Percentiles rank a stretch among this genome's conserved stretches.
Evolutionary conservation across 2,888 invertebrate genomes (phyloP).

Genomic region (Tenthredo notha): DNA sequence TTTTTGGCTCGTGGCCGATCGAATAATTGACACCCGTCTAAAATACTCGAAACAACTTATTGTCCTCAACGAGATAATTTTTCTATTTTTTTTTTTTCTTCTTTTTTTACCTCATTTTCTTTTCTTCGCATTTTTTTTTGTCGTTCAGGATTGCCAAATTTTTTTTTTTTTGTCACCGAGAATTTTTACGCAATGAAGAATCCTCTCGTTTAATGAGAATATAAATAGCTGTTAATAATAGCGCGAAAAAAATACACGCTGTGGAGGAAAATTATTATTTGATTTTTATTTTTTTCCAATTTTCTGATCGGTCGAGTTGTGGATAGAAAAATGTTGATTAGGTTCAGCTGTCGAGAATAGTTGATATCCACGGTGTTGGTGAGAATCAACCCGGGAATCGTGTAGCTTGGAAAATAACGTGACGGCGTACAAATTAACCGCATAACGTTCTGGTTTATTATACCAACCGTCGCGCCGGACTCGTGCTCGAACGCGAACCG

Average conservation of each 20-base stretch:
- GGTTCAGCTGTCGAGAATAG: constrained; percentile 42
- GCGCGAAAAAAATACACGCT: neutral
- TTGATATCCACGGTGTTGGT: constrained; percentile 41
- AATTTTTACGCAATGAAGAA: too few relatives aligned
- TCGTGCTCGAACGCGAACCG: constrained; percentile 36
- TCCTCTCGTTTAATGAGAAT: neutral
- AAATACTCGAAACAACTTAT: constrained; percentile 16
- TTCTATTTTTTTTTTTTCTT: neutral
- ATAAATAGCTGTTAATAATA: constrained; percentile 8
- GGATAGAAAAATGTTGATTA: constrained; percentile 48
- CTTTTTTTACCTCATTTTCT: neutral
- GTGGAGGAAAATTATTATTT: neutral
- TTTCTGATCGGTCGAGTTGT: constrained; percentile 1
- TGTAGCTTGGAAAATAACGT: constrained; percentile 45
- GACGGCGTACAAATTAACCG: constrained; percentile 50
- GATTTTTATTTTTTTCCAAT: neutral
- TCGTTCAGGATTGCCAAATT: neutral
- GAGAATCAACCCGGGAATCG: constrained; percentile 15
- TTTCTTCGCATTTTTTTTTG: neutral
- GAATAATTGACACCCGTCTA: constrained; percentile 24
- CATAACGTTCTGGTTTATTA: constrained; percentile 48
- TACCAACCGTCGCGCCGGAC: constrained; percentile 37
- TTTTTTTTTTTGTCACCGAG: neutral
- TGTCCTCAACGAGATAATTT: neutral
- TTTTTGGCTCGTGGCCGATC: constrained; percentile 29